A percentile compares a stretch with the other conserved stretches of the same genome.
Conservation (phyloP, 1,140 invertebrate genomes). For the Maconellicoccus hirsutus region DNA sequence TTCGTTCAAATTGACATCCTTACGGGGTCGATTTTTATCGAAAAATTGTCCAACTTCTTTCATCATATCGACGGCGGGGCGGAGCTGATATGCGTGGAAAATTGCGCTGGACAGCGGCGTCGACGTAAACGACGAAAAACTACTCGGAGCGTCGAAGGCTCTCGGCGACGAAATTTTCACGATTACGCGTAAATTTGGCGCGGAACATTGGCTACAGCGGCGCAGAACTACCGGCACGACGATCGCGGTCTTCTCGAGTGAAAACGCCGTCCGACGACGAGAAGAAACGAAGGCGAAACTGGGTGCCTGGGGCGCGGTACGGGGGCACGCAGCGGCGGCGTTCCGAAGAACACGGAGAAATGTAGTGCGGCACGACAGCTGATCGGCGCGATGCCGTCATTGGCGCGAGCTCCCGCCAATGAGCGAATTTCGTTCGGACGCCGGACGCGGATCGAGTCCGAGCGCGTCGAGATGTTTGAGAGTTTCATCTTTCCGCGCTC, state of each 20-base stretch:
- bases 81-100: no score
- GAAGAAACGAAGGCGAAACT: neutral
- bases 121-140: neutral
- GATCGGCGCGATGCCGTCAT: no score
- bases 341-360: no score
- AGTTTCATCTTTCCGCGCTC: no score
- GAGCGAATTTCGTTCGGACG: no score
- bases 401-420: no score
- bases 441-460: no score
- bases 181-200: neutral
- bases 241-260: neutral
- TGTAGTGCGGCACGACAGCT: no score
- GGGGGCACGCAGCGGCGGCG: no score
- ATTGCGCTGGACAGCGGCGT: no score
- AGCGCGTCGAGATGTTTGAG: no score
- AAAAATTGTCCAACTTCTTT: neutral
- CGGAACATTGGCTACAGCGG: neutral
- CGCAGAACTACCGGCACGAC: neutral
- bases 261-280: neutral
- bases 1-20: constrained; percentile 6
- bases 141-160: neutral
- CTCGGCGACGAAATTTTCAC: neutral
- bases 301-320: no score
- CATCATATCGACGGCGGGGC: neutral
- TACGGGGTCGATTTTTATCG: neutral